Conservation (phyloP, 2,113 vertebrate species). For the Gymnarchus niloticus region DNA sequence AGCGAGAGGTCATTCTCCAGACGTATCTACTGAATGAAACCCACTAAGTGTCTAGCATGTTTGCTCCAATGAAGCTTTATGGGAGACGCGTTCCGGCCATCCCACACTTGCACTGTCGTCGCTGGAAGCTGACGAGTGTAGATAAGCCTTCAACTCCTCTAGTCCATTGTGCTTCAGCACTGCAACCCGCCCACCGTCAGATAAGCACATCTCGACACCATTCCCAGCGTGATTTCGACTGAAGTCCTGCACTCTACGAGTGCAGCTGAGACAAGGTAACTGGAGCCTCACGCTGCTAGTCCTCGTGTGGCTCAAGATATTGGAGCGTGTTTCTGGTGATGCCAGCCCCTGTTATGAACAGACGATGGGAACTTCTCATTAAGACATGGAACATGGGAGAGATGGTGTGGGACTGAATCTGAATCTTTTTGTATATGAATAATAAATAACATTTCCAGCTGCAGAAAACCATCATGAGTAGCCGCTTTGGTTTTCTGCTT, state of each 20-base stretch:
- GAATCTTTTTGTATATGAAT: background rate
- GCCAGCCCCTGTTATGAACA: background rate
- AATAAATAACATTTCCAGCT: background rate
- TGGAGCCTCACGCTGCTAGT: background rate
- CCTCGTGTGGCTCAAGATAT: background rate
- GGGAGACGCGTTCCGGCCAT: background rate
- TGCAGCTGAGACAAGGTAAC: background rate
- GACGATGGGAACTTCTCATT: background rate
- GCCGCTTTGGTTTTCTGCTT: background rate
- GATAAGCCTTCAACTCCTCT: background rate
- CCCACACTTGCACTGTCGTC: background rate
- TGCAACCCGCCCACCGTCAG: background rate
- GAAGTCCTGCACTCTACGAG: background rate
- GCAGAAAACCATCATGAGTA: background rate
- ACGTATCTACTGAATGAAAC: background rate
- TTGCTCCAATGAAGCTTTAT: background rate
- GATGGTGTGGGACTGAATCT: background rate
- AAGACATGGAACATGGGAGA: background rate
- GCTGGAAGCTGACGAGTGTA: background rate
- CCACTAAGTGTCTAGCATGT: background rate
- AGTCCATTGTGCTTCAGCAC: background rate
- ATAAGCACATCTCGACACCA: background rate
- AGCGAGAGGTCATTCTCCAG: background rate
- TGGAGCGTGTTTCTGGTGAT: background rate
- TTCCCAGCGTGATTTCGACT: background rate